phyloP scores from a whole-genome alignment of 2,113 vertebrate species.

The Apeltes quadracus region DNA sequence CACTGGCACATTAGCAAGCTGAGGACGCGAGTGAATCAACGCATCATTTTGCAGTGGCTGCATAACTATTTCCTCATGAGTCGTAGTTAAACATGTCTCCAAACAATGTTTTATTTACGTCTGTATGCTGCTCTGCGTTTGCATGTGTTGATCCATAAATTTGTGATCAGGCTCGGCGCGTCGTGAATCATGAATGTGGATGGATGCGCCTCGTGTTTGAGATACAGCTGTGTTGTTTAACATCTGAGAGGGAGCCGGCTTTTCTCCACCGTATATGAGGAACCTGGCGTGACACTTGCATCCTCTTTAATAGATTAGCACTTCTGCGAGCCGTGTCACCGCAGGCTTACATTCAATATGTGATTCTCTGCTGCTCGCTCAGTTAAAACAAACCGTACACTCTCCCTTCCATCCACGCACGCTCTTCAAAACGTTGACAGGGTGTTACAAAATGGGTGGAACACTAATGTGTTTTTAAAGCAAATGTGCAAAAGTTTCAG shows the following conservation, averaged over 20 bases:
- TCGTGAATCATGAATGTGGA: slow-evolving; percentile 56
- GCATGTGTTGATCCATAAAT: slow-evolving; percentile 44
- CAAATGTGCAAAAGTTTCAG: slow-evolving; percentile 32
- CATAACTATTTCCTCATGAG: slow-evolving; percentile 37
- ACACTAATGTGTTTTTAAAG: slow-evolving; percentile 5
- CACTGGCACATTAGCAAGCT: slow-evolving; percentile 30
- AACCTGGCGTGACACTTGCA: slow-evolving; percentile 12
- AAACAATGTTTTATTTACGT: slow-evolving; percentile 55
- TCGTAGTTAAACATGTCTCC: slow-evolving; percentile 32
- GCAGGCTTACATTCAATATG: neutral
- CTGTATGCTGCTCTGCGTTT: slow-evolving; percentile 10
- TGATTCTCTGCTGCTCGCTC: slow-evolving; percentile 17
- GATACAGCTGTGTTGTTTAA: slow-evolving; percentile 43
- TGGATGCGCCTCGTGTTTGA: slow-evolving; percentile 28
- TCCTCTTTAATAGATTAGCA: slow-evolving; percentile 21
- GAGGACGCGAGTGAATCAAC: slow-evolving; percentile 28
- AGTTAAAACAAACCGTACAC: slow-evolving; percentile 17
- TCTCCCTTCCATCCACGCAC: slow-evolving; percentile 8
- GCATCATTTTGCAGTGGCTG: slow-evolving; percentile 26
- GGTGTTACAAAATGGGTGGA: neutral
- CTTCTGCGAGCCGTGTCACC: slow-evolving; percentile 33
- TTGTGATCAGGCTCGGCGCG: slow-evolving; percentile 39
- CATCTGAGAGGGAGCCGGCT: slow-evolving; percentile 21
- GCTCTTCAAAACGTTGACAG: slow-evolving; percentile 15
- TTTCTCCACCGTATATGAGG: neutral